Evolutionary conservation across 2,888 invertebrate species (phyloP).

Genomic region (Tenthredo amoena): DNA sequence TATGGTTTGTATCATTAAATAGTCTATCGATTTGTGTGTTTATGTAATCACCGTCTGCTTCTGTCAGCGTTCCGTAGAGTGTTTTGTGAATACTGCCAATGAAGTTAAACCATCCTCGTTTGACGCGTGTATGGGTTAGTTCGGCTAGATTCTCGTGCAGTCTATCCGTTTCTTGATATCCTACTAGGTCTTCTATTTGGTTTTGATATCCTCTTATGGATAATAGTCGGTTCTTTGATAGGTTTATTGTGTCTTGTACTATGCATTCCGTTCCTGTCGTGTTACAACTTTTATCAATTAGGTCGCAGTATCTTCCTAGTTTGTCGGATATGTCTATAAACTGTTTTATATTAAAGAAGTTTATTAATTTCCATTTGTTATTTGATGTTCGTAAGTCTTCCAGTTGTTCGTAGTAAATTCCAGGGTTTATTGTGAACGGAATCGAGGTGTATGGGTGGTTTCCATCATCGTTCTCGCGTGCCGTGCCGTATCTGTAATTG

Average conservation of each 20-base stretch:
- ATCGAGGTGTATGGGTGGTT: background rate
- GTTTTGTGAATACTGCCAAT: background rate
- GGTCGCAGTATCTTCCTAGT: background rate
- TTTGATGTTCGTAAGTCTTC: background rate
- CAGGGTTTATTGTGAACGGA: background rate
- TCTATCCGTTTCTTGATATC: background rate
- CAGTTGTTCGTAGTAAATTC: background rate
- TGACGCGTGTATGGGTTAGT: background rate
- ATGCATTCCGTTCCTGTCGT: background rate
- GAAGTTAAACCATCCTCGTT: background rate
- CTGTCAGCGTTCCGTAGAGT: background rate
- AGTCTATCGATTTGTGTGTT: background rate
- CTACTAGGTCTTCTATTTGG: background rate
- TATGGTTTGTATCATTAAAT: background rate
- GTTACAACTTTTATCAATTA: background rate
- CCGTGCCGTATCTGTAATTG: too few relatives aligned
- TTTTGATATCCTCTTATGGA: background rate
- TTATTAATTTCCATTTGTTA: background rate
- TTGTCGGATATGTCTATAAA: background rate
- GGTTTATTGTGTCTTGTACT: background rate
- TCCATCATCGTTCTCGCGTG: too few relatives aligned
- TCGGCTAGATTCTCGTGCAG: background rate
- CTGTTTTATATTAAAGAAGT: background rate
- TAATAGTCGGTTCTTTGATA: background rate
- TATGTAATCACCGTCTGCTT: background rate